These are phyloP conservation scores for Halichoeres trimaculatus DNA, from an alignment of 2,113 vertebrate species.

Conservation along the genomic window DNA sequence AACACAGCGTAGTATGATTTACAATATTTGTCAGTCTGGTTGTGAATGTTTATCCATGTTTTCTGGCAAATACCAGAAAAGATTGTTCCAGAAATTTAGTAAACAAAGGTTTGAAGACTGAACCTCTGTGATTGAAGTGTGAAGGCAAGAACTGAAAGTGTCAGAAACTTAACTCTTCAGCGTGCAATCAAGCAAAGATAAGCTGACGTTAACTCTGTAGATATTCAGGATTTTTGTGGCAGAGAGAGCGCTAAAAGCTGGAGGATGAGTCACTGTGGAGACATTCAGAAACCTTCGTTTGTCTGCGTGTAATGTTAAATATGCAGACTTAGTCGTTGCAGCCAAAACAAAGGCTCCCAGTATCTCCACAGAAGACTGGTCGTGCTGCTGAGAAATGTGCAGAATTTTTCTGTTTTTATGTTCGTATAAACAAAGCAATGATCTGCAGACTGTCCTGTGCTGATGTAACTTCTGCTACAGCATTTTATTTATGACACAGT, in stretches of 20 bases:
- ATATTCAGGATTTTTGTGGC: conserved; percentile 45
- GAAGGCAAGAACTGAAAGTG: not conserved
- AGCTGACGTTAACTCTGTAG: not conserved
- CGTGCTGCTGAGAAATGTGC: not conserved
- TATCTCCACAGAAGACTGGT: not conserved
- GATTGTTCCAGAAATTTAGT: too few species aligned
- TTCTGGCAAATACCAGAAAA: too few species aligned
- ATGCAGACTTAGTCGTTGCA: not conserved
- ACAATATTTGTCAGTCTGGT: too few species aligned
- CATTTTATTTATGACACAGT: too few species aligned
- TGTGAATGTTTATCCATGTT: too few species aligned
- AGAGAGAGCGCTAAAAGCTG: conserved; percentile 9
- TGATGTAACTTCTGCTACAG: too few species aligned
- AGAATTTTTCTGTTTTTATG: not conserved
- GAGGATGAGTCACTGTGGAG: conserved; percentile 35
- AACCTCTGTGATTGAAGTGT: not conserved
- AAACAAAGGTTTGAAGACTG: not conserved
- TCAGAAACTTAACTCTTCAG: not conserved
- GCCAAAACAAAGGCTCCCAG: not conserved
- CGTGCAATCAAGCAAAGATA: not conserved
- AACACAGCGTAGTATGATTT: too few species aligned
- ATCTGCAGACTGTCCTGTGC: not conserved
- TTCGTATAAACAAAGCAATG: not conserved
- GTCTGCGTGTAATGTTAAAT: conserved; percentile 6
- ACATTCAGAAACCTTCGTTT: conserved; percentile 3